A percentile compares a stretch with the other conserved stretches of the same genome.
Conservation (phyloP, 1,140 invertebrate genomes). For the Aphidius ervi region DNA sequence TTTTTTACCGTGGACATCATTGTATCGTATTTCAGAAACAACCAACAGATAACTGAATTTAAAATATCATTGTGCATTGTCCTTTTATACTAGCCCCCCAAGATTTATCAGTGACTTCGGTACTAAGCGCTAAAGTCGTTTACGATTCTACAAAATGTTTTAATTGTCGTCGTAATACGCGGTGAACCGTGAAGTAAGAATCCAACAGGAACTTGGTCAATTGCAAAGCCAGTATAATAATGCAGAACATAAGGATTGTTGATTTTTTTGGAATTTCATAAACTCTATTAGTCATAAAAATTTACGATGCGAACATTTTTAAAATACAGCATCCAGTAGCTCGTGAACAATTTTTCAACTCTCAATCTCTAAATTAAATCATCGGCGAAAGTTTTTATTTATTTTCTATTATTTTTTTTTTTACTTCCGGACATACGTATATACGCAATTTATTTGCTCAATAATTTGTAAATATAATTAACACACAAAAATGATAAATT, state of each 20-base stretch:
- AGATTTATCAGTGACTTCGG: constrained; percentile 31
- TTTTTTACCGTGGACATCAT: constrained; percentile 29
- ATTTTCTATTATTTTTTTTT: constrained; percentile 1
- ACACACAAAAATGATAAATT: too few relatives aligned
- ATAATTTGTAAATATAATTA: too few relatives aligned
- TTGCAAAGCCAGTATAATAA: background rate
- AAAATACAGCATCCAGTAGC: background rate
- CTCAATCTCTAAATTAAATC: constrained; percentile 24
- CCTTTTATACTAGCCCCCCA: constrained; percentile 44
- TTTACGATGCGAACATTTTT: constrained; percentile 2
- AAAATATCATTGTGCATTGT: constrained; percentile 25
- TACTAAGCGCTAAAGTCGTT: constrained; percentile 45
- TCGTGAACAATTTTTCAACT: constrained; percentile 20
- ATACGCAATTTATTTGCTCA: background rate
- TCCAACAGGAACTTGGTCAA: constrained; percentile 8
- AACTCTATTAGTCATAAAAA: constrained; percentile 14
- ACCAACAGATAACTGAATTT: constrained; percentile 40
- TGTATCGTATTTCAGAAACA: constrained; percentile 33
- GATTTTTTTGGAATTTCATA: constrained; percentile 20
- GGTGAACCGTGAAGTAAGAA: constrained; percentile 32
- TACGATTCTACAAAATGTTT: constrained; percentile 41
- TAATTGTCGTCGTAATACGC: constrained; percentile 46
- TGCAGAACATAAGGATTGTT: background rate
- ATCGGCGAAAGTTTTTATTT: constrained; percentile 2
- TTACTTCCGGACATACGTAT: background rate